phyloP scores from a whole-genome alignment of 1,140 invertebrate genomes.

The Temnothorax curvispinosus region DNA sequence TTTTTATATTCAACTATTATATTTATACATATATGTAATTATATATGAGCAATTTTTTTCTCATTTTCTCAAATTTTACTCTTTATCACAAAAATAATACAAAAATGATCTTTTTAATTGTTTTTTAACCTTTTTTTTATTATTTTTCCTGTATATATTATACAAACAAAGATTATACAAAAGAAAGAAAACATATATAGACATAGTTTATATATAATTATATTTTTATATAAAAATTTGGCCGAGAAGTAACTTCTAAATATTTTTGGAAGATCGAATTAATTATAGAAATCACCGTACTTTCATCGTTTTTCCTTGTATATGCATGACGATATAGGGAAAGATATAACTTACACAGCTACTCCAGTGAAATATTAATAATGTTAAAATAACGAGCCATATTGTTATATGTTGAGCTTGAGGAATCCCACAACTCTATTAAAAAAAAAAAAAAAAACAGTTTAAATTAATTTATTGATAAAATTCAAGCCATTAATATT shows the following conservation, averaged over 20 bases:
- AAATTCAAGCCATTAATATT: slow-evolving; percentile 6
- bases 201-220: no score
- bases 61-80: no score
- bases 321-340: slow-evolving; percentile 76
- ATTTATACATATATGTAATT: no score
- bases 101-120: no score
- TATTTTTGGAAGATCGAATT: not conserved
- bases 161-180: no score
- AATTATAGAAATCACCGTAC: slow-evolving; percentile 54
- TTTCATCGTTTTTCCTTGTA: slow-evolving; percentile 51
- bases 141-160: no score
- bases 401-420: slow-evolving; percentile 64
- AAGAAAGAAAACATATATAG: no score
- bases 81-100: no score
- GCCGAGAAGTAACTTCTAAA: not conserved
- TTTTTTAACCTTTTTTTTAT: no score
- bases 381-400: slow-evolving; percentile 74
- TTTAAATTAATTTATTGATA: slow-evolving; percentile 14
- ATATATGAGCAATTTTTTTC: no score
- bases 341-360: slow-evolving; percentile 76
- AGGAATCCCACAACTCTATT: slow-evolving; percentile 67
- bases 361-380: slow-evolving; percentile 79
- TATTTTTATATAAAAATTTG: no score
- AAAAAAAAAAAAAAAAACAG: not conserved
- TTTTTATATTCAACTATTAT: no score